Base-by-base conservation (phyloP, 2,888 invertebrate genomes). In the Eristalis tenax region DNA sequence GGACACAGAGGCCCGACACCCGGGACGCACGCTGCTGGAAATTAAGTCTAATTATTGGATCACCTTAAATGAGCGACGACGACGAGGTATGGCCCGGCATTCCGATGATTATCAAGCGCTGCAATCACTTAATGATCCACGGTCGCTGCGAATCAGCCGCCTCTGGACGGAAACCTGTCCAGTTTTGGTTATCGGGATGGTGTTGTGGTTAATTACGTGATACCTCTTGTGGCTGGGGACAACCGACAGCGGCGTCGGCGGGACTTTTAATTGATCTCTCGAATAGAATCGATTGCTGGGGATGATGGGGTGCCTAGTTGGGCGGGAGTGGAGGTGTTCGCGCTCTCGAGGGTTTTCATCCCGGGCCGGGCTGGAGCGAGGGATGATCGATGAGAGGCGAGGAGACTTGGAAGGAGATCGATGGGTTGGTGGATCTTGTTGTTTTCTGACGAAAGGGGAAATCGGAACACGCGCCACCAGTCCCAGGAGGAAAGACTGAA, bases 41-140 rank as follows among this genome's bases (percentile, higher is more conserved):
- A 85, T 85, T 85, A 85, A 85, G 81, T 85, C 81, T 85, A 85
- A 85, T 85, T 85, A 85, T 81, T 81, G 85, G 69, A 81, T 85
- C 81, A 77, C 85, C 81, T 81, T 85, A 85, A 85, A 74, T 57
- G 85, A 85, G 68, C 83, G 43, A 68, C 80, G 68, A 77, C 76
- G 80, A 75, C 64, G 77, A 81, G 77, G 85, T 65, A 85, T 81
- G 81, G 85, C 73, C 73, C 69, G 43, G 85, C 75, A 85, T 81
- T 85, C 85, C 85, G 77, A 81, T 81, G 81, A 77, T 43, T 78
- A 85, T 85, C 85, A 65, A n/a, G 56, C 81, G 73, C 57, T 74
- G 75, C 81, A 85, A 85, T 81, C 81, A 69, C 77, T 85, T 77
- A 77, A 85, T 81, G 81, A 85, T 73, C 71, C 76, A 71, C 50